phyloP scores from a whole-genome alignment of 2,797 vertebrate genomes.

The Huso huso region DNA sequence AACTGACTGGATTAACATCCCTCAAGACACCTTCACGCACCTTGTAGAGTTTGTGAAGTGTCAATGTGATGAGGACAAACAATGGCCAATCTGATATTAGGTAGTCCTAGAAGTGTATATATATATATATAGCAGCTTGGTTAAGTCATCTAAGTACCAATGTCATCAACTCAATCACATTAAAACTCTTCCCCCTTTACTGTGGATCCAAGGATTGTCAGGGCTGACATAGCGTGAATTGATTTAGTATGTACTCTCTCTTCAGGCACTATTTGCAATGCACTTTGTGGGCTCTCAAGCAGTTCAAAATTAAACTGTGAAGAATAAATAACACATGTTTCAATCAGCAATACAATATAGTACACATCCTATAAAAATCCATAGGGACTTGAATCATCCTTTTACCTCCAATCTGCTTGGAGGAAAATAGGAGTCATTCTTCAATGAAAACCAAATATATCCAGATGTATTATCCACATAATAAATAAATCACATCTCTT shows the following conservation, averaged over 20 bases:
- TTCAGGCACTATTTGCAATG: constrained; percentile 63
- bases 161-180: constrained; percentile 2
- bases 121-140: no score
- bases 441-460: constrained; percentile 33
- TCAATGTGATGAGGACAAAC: no score
- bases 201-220: constrained; percentile 53
- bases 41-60: no score
- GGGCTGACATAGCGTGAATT: constrained; percentile 61
- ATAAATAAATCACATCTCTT: constrained; percentile 14
- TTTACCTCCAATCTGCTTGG: constrained; percentile 27
- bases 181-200: constrained; percentile 31
- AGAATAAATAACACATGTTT: constrained; percentile 60
- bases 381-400: constrained; percentile 41
- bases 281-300: constrained; percentile 66
- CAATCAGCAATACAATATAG: constrained; percentile 62
- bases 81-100: no score
- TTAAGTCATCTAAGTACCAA: no score
- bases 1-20: no score
- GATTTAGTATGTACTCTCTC: constrained; percentile 59
- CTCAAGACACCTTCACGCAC: no score
- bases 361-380: constrained; percentile 40
- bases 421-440: constrained; percentile 39
- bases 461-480: constrained; percentile 25
- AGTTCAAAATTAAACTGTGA: constrained; percentile 70
- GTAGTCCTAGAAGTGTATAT: no score